Percentiles rank a stretch among this genome's conserved stretches.
Evolutionary conservation across 2,888 invertebrate genomes (phyloP).

Genomic region (Napeogenes sylphis): DNA sequence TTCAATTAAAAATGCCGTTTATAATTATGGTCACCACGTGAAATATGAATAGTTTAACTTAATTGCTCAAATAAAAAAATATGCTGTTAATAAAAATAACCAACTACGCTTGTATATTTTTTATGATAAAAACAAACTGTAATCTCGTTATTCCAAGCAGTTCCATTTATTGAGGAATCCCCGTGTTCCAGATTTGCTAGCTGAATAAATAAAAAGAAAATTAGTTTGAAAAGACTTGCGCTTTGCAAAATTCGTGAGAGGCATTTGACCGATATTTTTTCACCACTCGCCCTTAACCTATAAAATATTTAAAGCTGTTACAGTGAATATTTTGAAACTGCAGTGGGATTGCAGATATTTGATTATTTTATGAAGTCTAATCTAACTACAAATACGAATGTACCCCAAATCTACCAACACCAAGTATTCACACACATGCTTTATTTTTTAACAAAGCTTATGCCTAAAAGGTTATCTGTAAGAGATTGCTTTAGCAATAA

Average conservation of each 20-base stretch:
- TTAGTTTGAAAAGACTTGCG: conserved; percentile 25
- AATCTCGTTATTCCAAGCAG: conserved; percentile 7
- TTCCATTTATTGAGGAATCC: conserved; percentile 15
- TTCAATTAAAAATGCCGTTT: too few species aligned
- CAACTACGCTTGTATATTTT: background rate
- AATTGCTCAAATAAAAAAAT: too few species aligned
- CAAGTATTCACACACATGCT: too few species aligned
- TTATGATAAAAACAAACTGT: background rate
- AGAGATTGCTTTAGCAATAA: too few species aligned
- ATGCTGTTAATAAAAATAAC: background rate
- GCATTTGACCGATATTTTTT: conserved; percentile 31
- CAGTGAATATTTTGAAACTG: conserved; percentile 15
- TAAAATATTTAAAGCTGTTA: conserved; percentile 27
- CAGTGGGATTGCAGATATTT: background rate
- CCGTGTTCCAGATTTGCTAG: conserved; percentile 20
- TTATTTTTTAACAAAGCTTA: background rate
- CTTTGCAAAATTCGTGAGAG: conserved; percentile 26
- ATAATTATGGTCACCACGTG: too few species aligned
- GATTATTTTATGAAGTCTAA: background rate
- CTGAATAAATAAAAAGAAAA: conserved; percentile 27
- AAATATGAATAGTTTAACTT: too few species aligned
- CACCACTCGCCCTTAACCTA: conserved; percentile 26
- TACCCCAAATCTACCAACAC: too few species aligned
- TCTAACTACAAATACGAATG: too few species aligned
- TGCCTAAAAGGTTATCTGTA: too few species aligned